phyloP scores from a whole-genome alignment of 2,113 vertebrate species.

The Solea senegalensis region DNA sequence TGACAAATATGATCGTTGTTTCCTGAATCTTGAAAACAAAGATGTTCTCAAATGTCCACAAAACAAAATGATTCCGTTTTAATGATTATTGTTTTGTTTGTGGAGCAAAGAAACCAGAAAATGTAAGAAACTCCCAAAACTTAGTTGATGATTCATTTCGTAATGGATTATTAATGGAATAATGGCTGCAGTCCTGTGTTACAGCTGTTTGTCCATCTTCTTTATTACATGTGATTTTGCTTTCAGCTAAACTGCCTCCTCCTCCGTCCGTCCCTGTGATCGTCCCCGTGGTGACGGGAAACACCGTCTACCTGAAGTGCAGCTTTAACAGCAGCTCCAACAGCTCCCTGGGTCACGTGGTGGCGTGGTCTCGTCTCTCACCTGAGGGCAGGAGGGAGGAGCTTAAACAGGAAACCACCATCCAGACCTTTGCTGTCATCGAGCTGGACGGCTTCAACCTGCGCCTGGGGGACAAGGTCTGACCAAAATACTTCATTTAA shows the following conservation, averaged over 20 bases:
- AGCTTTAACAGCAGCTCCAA: conserved; percentile 79
- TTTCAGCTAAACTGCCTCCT: conserved; percentile 68
- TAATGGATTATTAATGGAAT: too few species aligned
- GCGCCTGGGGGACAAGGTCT: conserved; percentile 89
- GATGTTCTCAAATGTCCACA: too few species aligned
- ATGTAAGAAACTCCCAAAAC: too few species aligned
- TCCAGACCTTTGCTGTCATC: conserved; percentile 83
- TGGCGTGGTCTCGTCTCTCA: conserved; percentile 88
- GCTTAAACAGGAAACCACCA: conserved; percentile 85
- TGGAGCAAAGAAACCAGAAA: too few species aligned
- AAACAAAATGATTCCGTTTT: too few species aligned
- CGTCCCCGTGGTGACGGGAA: conserved; percentile 73
- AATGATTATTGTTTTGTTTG: too few species aligned
- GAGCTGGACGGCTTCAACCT: conserved; percentile 92
- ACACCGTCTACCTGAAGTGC: conserved; percentile 84
- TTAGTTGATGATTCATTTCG: too few species aligned
- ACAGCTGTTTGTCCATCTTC: too few species aligned
- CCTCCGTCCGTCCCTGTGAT: conserved; percentile 77
- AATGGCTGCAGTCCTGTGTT: too few species aligned
- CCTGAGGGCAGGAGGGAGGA: conserved; percentile 85
- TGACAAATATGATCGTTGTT: too few species aligned
- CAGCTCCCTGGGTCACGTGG: conserved; percentile 82
- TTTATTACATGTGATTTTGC: not conserved
- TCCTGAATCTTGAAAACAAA: too few species aligned
- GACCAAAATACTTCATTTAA: not conserved